Conservation (phyloP, 2,888 invertebrate species). For the Cryptocheilus praepositus region DNA sequence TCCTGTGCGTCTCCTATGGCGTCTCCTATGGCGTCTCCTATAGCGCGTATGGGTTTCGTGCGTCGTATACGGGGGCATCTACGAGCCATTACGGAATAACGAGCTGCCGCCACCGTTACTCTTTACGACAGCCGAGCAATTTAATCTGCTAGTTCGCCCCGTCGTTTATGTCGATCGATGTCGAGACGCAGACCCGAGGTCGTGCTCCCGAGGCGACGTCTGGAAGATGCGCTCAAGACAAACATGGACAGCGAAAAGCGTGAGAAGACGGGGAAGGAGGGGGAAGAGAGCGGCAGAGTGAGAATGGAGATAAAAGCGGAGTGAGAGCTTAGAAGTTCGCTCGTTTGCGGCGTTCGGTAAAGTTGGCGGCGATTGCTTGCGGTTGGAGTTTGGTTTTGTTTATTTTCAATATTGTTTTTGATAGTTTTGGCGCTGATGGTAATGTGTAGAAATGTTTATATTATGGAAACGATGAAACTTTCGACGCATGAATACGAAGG, state of each 20-base stretch:
- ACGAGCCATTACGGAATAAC: constrained; percentile 54
- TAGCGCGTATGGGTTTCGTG: constrained; percentile 1
- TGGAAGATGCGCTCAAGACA: background rate
- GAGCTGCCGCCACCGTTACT: constrained; percentile 51
- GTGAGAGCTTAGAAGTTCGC: too few species aligned
- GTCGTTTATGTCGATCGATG: constrained; percentile 46
- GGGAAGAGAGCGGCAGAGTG: background rate
- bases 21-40: background rate
- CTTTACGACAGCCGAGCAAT: constrained; percentile 51
- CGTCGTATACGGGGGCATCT: constrained; percentile 13
- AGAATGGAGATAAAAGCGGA: background rate
- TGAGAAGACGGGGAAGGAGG: background rate
- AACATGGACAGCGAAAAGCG: background rate
- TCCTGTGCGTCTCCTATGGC: background rate
- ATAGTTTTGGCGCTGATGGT: too few species aligned
- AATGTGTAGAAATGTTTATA: too few species aligned
- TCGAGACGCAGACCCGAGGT: background rate
- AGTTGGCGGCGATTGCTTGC: too few species aligned
- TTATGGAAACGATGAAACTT: too few species aligned
- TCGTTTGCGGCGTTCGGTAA: too few species aligned
- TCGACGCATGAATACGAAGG: too few species aligned
- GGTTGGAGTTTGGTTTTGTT: too few species aligned
- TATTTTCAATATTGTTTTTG: too few species aligned
- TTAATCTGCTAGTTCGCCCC: constrained; percentile 40
- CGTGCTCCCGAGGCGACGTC: constrained; percentile 3